Percentiles rank a stretch among this genome's conserved stretches.
Evolutionary conservation across 2,888 invertebrate species (phyloP).

Genomic region (Tipula lateralis): DNA sequence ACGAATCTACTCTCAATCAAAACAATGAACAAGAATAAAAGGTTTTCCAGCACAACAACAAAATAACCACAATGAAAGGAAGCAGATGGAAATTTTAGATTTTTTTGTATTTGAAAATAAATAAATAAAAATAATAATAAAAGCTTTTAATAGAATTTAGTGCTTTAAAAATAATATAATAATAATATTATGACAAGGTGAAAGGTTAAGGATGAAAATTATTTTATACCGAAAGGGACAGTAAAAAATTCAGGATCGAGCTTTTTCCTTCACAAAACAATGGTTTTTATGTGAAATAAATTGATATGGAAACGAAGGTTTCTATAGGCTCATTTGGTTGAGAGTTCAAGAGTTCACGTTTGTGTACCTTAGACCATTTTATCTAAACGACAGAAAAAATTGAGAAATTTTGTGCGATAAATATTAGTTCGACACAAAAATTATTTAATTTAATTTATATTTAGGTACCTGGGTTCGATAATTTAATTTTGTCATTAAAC

Average conservation of each 20-base stretch:
- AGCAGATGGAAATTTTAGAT: background rate
- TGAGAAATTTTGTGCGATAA: background rate
- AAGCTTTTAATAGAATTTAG: background rate
- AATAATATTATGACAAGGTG: conserved; percentile 5
- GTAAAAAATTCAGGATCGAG: background rate
- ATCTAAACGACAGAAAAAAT: background rate
- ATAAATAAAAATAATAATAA: background rate
- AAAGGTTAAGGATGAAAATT: background rate
- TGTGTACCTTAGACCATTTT: background rate
- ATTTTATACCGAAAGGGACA: background rate
- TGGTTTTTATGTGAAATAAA: background rate
- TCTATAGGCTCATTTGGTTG: background rate
- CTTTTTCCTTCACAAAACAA: background rate
- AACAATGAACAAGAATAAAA: background rate
- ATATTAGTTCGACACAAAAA: background rate
- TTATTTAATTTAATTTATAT: background rate
- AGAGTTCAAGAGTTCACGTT: background rate
- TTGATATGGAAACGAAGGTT: background rate
- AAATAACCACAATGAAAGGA: background rate
- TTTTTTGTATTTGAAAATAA: background rate
- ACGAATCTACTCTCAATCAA: background rate
- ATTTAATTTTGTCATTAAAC: background rate
- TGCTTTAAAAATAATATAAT: background rate
- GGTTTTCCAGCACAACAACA: background rate
- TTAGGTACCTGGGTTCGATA: background rate